These are phyloP conservation scores for Patiria miniata DNA, from an alignment of 35 echinoderm and acorn worm genomes.

Conservation along the genomic window DNA sequence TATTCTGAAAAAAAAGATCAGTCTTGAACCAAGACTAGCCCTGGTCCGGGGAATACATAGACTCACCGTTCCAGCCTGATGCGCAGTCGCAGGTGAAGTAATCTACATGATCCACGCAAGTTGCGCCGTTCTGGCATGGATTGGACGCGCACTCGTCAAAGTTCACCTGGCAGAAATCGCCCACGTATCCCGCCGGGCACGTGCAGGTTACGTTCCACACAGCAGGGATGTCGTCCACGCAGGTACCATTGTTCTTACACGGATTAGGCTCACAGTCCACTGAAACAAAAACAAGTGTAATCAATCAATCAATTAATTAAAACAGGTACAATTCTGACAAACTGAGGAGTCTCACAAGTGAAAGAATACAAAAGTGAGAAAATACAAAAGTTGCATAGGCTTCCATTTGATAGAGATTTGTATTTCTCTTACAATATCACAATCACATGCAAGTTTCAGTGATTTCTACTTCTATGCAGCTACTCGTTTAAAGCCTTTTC, in stretches of 20 bases:
- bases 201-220: constrained; percentile 79
- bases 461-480: too few relatives aligned
- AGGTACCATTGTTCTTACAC: constrained; percentile 51
- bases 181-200: constrained; percentile 58
- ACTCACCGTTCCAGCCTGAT: constrained; percentile 69
- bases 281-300: constrained; percentile 40
- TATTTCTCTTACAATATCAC: too few relatives aligned
- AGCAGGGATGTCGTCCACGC: constrained; percentile 45
- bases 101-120: constrained; percentile 72
- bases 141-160: constrained; percentile 67
- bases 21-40: too few relatives aligned
- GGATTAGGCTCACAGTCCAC: constrained; percentile 76
- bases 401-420: too few relatives aligned
- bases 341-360: neutral
- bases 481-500: too few relatives aligned
- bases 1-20: too few relatives aligned
- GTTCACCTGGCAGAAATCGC: constrained; percentile 74
- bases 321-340: neutral
- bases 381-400: too few relatives aligned
- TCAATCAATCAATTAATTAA: neutral
- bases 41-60: neutral
- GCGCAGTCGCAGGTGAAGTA: constrained; percentile 67
- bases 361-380: neutral
- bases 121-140: constrained; percentile 71
- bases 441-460: too few relatives aligned